A percentile compares a stretch with the other conserved stretches of the same genome.
Conservation (phyloP, 2,113 vertebrate species). For the Meles meles region DNA sequence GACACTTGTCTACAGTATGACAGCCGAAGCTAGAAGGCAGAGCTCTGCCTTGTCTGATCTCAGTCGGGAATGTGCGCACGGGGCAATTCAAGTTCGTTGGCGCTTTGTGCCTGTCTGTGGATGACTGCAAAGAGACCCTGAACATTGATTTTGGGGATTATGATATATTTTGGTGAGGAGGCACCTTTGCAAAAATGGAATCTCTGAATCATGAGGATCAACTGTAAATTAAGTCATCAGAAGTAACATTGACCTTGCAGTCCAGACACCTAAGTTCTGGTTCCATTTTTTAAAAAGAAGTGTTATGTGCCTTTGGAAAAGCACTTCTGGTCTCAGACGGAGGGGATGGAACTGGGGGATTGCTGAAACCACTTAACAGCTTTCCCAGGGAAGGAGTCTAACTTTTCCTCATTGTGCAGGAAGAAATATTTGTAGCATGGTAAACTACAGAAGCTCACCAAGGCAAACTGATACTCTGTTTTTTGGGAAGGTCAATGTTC, state of each 20-base stretch:
- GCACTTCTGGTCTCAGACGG: neutral
- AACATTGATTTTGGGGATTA: neutral
- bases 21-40: neutral
- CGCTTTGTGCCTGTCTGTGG: rapidly evolving
- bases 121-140: rapidly evolving
- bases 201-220: rapidly evolving
- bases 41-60: rapidly evolving
- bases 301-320: rapidly evolving
- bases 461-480: neutral
- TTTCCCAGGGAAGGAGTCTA: neutral
- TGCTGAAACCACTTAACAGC: rapidly evolving
- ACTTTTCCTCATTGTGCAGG: rapidly evolving
- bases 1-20: rapidly evolving
- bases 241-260: rapidly evolving
- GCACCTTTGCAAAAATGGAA: neutral
- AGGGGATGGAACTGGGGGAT: rapidly evolving
- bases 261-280: rapidly evolving
- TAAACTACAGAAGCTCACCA: neutral
- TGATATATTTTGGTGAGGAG: neutral
- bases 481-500: conserved; percentile 60
- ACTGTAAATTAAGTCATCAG: rapidly evolving
- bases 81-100: neutral
- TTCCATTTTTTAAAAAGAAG: neutral
- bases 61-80: rapidly evolving
- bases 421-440: rapidly evolving